phyloP scores from a whole-genome alignment of 2,888 invertebrate species.

The Matsumyia berberina region DNA sequence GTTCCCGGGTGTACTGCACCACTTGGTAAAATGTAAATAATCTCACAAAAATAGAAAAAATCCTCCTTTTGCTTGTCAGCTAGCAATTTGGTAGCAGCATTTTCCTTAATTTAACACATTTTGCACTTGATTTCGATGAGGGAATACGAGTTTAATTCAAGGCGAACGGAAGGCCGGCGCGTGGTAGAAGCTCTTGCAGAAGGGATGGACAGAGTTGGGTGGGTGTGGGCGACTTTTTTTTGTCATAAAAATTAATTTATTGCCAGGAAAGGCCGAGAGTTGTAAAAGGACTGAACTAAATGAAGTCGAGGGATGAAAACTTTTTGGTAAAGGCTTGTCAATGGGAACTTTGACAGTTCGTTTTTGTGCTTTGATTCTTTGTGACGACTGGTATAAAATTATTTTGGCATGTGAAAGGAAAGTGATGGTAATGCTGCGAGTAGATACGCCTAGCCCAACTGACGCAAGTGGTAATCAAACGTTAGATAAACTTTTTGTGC shows the following conservation, averaged over 20 bases:
- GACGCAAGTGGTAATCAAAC: not conserved
- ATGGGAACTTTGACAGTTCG: conserved; percentile 39
- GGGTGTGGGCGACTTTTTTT: conserved; percentile 45
- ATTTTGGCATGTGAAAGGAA: not conserved
- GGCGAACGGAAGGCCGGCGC: conserved; percentile 18
- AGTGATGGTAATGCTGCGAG: conserved; percentile 22
- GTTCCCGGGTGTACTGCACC: conserved; percentile 28
- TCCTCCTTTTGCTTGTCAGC: conserved; percentile 7
- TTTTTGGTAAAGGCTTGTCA: conserved; percentile 4
- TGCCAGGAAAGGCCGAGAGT: conserved; percentile 31
- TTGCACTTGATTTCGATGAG: conserved; percentile 13
- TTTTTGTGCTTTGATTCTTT: conserved; percentile 34
- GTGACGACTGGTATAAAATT: conserved; percentile 51
- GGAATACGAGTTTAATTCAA: not conserved
- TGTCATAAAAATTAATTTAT: conserved; percentile 35
- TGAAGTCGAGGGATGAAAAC: conserved; percentile 53
- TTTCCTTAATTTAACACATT: conserved; percentile 17
- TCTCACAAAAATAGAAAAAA: conserved; percentile 41
- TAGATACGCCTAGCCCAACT: not conserved
- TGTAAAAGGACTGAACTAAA: conserved; percentile 35
- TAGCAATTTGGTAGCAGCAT: conserved; percentile 39
- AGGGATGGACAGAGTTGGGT: conserved; percentile 38
- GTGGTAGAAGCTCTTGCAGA: not conserved
- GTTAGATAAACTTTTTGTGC: not conserved
- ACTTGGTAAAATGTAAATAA: conserved; percentile 37